Evolutionary conservation across 2,888 invertebrate genomes (phyloP).

Genomic region (Dicyrtomina minuta): DNA sequence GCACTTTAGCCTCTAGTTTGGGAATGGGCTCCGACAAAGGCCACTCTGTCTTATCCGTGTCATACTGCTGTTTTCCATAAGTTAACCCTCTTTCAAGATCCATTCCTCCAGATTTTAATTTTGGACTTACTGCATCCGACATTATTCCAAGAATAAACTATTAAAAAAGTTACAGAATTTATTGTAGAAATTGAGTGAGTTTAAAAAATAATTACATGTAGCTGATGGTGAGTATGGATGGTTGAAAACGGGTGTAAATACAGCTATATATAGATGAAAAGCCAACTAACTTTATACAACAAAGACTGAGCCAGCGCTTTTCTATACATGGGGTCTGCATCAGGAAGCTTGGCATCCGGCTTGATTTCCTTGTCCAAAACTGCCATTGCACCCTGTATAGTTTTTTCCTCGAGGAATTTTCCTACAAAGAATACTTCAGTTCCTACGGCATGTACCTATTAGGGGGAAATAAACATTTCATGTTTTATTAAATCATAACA

Average conservation of each 20-base stretch:
- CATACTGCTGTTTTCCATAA: slow-evolving; percentile 69
- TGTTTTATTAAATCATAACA: too few relatives aligned
- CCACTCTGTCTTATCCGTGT: slow-evolving; percentile 67
- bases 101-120: slow-evolving; percentile 63
- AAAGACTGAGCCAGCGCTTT: slow-evolving; percentile 70
- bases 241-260: too few relatives aligned
- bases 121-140: too few relatives aligned
- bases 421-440: too few relatives aligned
- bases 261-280: too few relatives aligned
- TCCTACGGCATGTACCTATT: slow-evolving; percentile 40
- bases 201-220: too few relatives aligned
- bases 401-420: slow-evolving; percentile 45
- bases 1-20: slow-evolving; percentile 69
- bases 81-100: slow-evolving; percentile 66
- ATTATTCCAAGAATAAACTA: too few relatives aligned
- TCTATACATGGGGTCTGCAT: slow-evolving; percentile 69
- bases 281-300: slow-evolving; percentile 85
- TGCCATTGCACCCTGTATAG: slow-evolving; percentile 61
- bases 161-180: too few relatives aligned
- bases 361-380: slow-evolving; percentile 64
- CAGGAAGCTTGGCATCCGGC: slow-evolving; percentile 64
- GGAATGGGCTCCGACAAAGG: slow-evolving; percentile 73
- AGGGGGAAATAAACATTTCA: too few relatives aligned
- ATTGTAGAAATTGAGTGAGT: too few relatives aligned
- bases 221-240: too few relatives aligned